A percentile compares a stretch with the other conserved stretches of the same genome.
Conservation (phyloP, 2,113 vertebrate genomes). For the Indri indri region DNA sequence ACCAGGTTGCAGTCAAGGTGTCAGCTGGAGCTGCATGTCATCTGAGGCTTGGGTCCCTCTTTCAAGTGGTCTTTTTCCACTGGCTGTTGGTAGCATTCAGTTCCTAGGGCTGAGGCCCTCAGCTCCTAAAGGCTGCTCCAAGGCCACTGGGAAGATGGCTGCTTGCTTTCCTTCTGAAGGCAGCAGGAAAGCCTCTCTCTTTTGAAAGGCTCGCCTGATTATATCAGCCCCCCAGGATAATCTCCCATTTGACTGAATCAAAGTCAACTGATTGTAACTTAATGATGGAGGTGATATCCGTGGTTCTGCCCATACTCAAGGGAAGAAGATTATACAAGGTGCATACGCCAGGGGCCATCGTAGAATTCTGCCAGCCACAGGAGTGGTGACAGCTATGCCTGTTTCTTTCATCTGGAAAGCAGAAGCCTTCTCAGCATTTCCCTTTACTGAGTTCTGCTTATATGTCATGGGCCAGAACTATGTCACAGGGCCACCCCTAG, state of each 20-base stretch:
- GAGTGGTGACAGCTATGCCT: background rate
- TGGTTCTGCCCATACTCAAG: background rate
- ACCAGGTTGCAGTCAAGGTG: background rate
- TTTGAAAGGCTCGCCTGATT: background rate
- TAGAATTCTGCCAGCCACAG: background rate
- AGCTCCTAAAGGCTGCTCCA: background rate
- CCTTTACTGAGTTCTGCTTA: background rate
- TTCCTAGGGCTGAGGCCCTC: background rate
- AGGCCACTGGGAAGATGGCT: background rate
- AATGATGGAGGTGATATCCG: background rate
- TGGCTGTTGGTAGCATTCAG: background rate
- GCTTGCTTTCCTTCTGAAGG: background rate
- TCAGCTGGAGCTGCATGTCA: background rate
- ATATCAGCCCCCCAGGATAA: background rate
- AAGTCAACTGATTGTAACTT: background rate
- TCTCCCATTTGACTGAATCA: background rate
- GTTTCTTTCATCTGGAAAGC: background rate
- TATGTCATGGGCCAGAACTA: background rate
- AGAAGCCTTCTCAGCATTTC: background rate
- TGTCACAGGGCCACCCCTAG: background rate
- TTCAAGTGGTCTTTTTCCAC: background rate
- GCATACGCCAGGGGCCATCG: background rate
- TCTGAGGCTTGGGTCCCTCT: background rate
- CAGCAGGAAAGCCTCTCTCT: background rate
- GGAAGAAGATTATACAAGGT: background rate